Base-by-base conservation (phyloP, 2,797 vertebrate species). In the Pogoniulus pusillus region DNA sequence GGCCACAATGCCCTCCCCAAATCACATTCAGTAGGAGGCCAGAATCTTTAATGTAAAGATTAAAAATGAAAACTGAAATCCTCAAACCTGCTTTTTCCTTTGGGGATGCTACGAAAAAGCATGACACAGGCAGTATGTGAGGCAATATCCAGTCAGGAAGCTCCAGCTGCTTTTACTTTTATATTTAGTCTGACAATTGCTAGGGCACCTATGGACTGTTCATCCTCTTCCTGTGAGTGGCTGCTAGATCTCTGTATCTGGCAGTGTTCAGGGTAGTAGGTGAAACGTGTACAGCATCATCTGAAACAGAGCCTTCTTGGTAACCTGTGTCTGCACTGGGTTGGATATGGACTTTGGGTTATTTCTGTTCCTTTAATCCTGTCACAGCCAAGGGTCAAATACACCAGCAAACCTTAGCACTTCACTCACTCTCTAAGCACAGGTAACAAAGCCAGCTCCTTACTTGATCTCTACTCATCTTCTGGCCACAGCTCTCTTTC, bases 111-210 rank as follows among this genome's bases (percentile, higher is more conserved):
- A 23, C 0, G 43, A 5, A 43, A 5, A 71, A 71, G 18, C 1
- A 12, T 2, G 5, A 29, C 60, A 59, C 55, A 6, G 47, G 20
- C 53, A n/a, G 14, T 2, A 32, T 2, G 53, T 41, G 23, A 27
- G n/a, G 45, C 1, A 4, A 47, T 6, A 20, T 5, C 16, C 45
- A 64, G 45, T 20, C 51, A 43, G 0, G 49, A 60, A 16, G 12
- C 6, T 35, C 63, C 70, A 41, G 17, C 10, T 62, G 6, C 35
- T 12, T 57, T 55, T 59, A 6, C 17, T 63, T 43, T 72, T 9
- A 2, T 22, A 30, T 43, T 58, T 58, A 16, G 16, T 30, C 59
- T 60, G 45, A 15, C 27, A 53, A 23, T 2, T 4, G 7, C 72
- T n/a, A 54, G 15, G 63, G 47, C 62, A 94, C 59, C 57, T 60